Evolutionary conservation across 23 tunicate species (phyloP), one percentile per base, ranked within the genome.

Genomic region (Ascidia mentula): DNA sequence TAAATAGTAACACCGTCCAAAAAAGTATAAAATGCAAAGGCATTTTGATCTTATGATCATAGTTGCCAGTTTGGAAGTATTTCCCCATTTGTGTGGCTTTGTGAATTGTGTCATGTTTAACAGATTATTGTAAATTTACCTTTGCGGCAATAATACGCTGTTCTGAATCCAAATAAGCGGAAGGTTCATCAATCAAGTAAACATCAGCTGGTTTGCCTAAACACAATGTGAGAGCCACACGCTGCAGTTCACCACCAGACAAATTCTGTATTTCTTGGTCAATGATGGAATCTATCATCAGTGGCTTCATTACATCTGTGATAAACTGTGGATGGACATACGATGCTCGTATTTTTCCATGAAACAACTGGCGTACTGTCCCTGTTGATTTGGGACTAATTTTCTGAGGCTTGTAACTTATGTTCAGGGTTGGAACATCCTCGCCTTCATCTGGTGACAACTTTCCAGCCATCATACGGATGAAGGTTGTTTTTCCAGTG

Each of bases 131-230:
- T 61, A 32, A 60, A 36, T 30, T 39, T 69, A 89, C 94, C 88
- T 94, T 94, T 9, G 98, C 98, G 6, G 98, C 98, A 30, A 89
- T 88, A 75, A 95, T 86, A 89, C 99, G 99, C 73, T 89, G 95
- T 53, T 95, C 95, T 7, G 99, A 89, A 79, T 95, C 99, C 38
- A 95, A 75, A 42, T 95, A 89, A 37, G 99, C 95, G n/a, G 89
- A 82, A 3, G 99, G 99, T 75, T 95, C 99, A 75, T 95, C 99
- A 71, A 95, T 89, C 31, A 95, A 78, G 61, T 89, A 95, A 6
- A 95, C 99, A 78, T 95, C 95, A 1, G 99, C 95, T 1, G 96
- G 96, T 74, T 90, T 90, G 15, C 96, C 99, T 18, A 96, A 89
- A 70, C 92, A 88, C 38, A 90, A 46, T n/a, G 90, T 82, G 13